Evolutionary conservation across 2,113 vertebrate species (phyloP).

Genomic region (Thalassoma bifasciatum): DNA sequence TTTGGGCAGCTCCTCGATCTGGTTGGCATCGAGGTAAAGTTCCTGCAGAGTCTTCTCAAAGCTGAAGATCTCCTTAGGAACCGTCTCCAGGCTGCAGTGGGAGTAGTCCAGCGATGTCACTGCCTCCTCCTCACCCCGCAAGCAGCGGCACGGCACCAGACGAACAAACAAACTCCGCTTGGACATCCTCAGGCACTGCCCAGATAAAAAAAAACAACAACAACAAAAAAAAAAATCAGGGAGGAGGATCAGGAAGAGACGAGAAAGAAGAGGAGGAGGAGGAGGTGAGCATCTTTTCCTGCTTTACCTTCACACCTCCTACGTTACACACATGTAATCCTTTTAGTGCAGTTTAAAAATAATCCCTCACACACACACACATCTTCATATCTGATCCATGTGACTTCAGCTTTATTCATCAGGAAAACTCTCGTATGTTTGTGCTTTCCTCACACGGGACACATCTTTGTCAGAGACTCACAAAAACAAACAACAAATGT

Average conservation of each 20-base stretch:
- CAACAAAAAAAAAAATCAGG: too few relatives aligned
- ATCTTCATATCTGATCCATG: constrained; percentile 4
- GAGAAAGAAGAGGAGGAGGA: too few relatives aligned
- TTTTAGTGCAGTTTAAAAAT: neutral
- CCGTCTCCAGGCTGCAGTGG: constrained; percentile 98
- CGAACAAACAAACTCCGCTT: constrained; percentile 97
- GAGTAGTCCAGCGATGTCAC: constrained; percentile 97
- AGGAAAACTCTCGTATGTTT: neutral
- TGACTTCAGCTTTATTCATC: neutral
- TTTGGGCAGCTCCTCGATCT: constrained; percentile 99
- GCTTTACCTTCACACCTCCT: neutral
- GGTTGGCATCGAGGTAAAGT: constrained; percentile 99
- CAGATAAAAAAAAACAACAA: constrained; percentile 2
- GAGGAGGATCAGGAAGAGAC: neutral
- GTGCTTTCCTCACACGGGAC: neutral
- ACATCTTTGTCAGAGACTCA: constrained; percentile 4
- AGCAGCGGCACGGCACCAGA: constrained; percentile 96
- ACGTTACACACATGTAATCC: neutral
- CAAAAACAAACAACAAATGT: neutral
- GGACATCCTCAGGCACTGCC: constrained; percentile 94
- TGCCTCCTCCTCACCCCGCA: constrained; percentile 96
- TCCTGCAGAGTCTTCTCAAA: constrained; percentile 99
- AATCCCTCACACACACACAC: neutral
- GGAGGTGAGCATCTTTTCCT: too few relatives aligned
- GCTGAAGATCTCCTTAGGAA: constrained; percentile 98